phyloP scores from a whole-genome alignment of 2,797 vertebrate species.

The Manis pentadactyla region DNA sequence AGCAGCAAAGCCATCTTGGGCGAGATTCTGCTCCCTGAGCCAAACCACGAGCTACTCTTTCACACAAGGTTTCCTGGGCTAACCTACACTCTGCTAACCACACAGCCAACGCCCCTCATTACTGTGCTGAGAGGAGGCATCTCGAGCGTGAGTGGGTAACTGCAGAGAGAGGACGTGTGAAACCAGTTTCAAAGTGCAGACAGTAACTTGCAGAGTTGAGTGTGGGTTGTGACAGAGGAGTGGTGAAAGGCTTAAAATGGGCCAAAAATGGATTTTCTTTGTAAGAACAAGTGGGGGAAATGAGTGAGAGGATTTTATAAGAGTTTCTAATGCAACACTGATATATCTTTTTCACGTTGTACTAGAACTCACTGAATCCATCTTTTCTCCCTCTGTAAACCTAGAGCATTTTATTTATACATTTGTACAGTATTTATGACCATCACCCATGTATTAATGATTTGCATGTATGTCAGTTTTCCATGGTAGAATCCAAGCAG shows the following conservation, averaged over 20 bases:
- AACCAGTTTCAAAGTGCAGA: background rate
- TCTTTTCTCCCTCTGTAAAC: background rate
- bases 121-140: background rate
- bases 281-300: background rate
- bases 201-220: background rate
- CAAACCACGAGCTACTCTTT: constrained; percentile 65
- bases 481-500: accelerated
- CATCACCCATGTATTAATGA: accelerated
- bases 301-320: background rate
- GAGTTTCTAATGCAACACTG: background rate
- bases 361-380: background rate
- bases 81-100: constrained; percentile 29
- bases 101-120: background rate
- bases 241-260: background rate
- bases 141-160: background rate
- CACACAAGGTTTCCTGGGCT: constrained; percentile 57
- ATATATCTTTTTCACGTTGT: background rate
- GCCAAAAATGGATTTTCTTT: background rate
- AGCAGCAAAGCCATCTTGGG: constrained; percentile 52
- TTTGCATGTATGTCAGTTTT: background rate
- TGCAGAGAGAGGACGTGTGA: background rate
- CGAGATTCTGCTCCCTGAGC: constrained; percentile 34
- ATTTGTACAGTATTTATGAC: accelerated
- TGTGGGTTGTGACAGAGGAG: background rate
- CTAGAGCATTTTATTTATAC: background rate